Percentiles rank a stretch among this genome's conserved stretches.
These are phyloP conservation scores for Periparus ater DNA, from an alignment of 2,797 vertebrate genomes.

Conservation along the genomic window DNA sequence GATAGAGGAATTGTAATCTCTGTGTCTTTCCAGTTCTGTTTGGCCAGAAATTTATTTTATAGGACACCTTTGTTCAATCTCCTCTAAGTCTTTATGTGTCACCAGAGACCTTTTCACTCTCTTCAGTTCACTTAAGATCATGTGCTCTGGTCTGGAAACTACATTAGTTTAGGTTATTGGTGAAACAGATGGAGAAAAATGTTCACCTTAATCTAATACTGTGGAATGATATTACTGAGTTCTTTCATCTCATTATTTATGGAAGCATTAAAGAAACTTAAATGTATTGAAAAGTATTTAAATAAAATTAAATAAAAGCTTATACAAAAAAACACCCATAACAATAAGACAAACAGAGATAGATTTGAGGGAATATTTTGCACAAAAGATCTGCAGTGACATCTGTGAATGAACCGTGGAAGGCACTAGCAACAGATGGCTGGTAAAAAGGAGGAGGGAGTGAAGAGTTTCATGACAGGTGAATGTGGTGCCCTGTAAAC, in stretches of 20 bases:
- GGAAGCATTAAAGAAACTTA: neutral
- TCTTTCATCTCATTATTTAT: slow-evolving; percentile 7
- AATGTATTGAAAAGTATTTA: neutral
- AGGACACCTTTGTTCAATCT: slow-evolving; percentile 34
- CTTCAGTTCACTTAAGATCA: neutral
- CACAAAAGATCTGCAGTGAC: slow-evolving; percentile 8
- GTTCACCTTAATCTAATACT: neutral
- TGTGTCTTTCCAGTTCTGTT: slow-evolving; percentile 27
- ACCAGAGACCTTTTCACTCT: slow-evolving; percentile 27
- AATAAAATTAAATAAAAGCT: neutral
- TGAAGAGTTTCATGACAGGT: neutral
- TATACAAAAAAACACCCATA: neutral
- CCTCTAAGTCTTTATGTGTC: slow-evolving; percentile 1
- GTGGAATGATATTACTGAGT: neutral
- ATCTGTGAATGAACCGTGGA: slow-evolving; percentile 1
- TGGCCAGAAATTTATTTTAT: slow-evolving; percentile 33
- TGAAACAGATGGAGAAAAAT: slow-evolving; percentile 43
- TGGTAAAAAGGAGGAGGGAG: neutral
- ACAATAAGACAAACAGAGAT: neutral
- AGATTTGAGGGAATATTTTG: neutral
- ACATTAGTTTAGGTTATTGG: neutral
- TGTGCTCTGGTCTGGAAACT: slow-evolving; percentile 17
- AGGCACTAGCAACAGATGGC: slow-evolving; percentile 23
- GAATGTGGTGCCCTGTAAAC: neutral
- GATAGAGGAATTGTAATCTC: slow-evolving; percentile 18